phyloP scores from a whole-genome alignment of 2,888 invertebrate species.

The Volucella inanis region DNA sequence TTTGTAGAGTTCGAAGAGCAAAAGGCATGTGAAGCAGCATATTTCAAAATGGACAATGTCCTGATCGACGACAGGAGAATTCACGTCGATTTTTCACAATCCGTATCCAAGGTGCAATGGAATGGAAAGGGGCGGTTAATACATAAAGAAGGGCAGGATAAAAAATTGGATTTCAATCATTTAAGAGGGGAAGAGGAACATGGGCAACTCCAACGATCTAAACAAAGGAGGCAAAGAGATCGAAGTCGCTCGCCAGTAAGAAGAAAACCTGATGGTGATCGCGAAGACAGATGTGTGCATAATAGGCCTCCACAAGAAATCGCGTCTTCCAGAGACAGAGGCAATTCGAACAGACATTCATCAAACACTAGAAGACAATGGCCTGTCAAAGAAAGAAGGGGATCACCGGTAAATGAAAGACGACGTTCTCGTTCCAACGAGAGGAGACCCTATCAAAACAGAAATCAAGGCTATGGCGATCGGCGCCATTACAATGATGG shows the following conservation, averaged over 20 bases:
- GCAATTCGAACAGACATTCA: background rate
- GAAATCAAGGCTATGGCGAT: background rate
- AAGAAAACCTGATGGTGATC: background rate
- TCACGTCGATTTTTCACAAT: constrained; percentile 99
- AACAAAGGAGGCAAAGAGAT: constrained; percentile 2
- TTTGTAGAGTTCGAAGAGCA: constrained; percentile 98
- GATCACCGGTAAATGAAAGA: constrained; percentile 1
- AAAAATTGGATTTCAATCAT: constrained; percentile 79
- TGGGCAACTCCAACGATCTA: background rate
- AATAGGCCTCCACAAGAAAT: background rate
- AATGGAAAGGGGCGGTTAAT: constrained; percentile 92
- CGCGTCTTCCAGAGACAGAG: no score
- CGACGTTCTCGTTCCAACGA: constrained; percentile 2
- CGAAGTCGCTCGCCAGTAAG: constrained; percentile 44
- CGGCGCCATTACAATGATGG: background rate
- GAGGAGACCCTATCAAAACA: background rate
- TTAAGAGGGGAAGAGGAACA: constrained; percentile 9
- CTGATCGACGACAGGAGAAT: constrained; percentile 99
- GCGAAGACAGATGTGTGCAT: background rate
- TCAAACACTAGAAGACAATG: background rate
- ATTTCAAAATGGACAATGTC: constrained; percentile 99
- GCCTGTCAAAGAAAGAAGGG: background rate
- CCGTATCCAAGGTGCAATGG: constrained; percentile 97
- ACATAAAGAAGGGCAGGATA: constrained; percentile 77
- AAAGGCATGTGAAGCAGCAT: constrained; percentile 97